Evolutionary conservation across 2,888 invertebrate genomes (phyloP).

Genomic region (Scaeva pyrastri): DNA sequence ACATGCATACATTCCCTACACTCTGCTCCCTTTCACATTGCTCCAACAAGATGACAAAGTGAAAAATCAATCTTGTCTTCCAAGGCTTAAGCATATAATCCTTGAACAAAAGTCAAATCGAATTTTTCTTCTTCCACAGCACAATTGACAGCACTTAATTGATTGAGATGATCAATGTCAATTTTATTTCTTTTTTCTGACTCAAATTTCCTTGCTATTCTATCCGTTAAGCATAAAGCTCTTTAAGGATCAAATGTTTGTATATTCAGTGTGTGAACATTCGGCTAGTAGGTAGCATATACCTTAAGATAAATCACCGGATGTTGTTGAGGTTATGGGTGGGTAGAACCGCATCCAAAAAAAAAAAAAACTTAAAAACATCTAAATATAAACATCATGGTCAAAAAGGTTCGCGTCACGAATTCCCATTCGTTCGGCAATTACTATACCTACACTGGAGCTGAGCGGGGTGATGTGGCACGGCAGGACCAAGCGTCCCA

Average conservation of each 20-base stretch:
- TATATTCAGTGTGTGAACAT: conserved; percentile 35
- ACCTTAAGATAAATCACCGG: conserved; percentile 48
- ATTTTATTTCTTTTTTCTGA: conserved; percentile 23
- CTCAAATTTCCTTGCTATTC: neutral
- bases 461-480: neutral
- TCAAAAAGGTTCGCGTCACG: conserved; percentile 41
- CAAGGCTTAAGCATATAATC: conserved; percentile 24
- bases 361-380: neutral
- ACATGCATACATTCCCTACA: neutral
- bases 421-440: conserved; percentile 51
- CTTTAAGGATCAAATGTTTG: conserved; percentile 19
- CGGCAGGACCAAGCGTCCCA: conserved; percentile 29
- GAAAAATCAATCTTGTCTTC: conserved; percentile 47
- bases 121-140: conserved; percentile 35
- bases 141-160: conserved; percentile 68
- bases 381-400: conserved; percentile 51
- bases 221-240: neutral
- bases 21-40: neutral
- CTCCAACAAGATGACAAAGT: conserved; percentile 6
- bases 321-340: conserved; percentile 11
- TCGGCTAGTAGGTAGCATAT: neutral
- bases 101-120: conserved; percentile 49
- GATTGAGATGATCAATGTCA: conserved; percentile 70
- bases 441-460: conserved; percentile 33
- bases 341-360: neutral